A percentile compares a stretch with the other conserved stretches of the same genome.
These are phyloP conservation scores for Apamea monoglypha DNA, from an alignment of 2,888 invertebrate species.

Conservation along the genomic window DNA sequence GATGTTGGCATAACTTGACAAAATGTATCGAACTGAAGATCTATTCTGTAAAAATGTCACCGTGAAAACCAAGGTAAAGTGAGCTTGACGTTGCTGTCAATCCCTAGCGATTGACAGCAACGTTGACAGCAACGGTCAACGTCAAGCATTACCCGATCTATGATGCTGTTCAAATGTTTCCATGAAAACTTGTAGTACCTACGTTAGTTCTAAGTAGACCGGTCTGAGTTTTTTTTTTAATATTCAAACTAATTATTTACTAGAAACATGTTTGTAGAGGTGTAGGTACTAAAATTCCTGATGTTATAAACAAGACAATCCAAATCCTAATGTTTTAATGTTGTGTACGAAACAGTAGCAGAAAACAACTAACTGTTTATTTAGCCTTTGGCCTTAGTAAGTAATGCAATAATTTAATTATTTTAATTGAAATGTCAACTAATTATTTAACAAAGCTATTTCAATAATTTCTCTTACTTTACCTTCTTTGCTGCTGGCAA, in stretches of 20 bases:
- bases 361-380: background rate
- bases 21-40: background rate
- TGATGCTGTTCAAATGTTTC: background rate
- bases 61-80: background rate
- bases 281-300: background rate
- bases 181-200: background rate
- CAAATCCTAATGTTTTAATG: accelerated
- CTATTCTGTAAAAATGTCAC: background rate
- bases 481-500: background rate
- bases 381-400: no score
- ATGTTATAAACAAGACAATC: background rate
- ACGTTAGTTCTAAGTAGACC: no score
- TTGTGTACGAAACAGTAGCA: background rate
- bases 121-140: no score
- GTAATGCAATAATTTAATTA: background rate
- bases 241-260: background rate
- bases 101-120: no score
- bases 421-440: background rate
- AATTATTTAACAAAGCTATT: background rate
- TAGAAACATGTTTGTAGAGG: background rate
- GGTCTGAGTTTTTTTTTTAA: background rate
- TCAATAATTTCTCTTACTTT: background rate
- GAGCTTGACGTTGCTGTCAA: background rate
- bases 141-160: background rate
- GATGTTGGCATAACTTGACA: no score